Conservation (phyloP, 2,797 vertebrate genomes). For the Cyprinodon diabolis region DNA sequence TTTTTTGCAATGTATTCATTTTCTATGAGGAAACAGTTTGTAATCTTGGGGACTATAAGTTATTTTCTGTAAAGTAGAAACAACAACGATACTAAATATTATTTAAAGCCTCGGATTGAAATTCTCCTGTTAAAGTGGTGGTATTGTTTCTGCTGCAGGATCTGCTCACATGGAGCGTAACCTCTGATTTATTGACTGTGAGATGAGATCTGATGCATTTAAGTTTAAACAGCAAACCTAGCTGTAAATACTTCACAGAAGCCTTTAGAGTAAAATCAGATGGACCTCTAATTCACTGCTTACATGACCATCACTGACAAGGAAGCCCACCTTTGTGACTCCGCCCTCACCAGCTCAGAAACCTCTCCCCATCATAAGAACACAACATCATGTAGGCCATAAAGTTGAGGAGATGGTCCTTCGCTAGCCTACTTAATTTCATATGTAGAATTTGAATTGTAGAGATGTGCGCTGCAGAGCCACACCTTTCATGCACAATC, state of each 20-base stretch:
- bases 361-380: not conserved
- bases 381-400: not conserved
- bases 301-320: conserved; percentile 45
- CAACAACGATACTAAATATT: not conserved
- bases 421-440: not conserved
- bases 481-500: conserved; percentile 17
- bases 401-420: not conserved
- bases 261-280: conserved; percentile 46
- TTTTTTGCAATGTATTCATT: not conserved
- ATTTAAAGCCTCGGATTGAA: not conserved
- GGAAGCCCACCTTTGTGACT: conserved; percentile 62
- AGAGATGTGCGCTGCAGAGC: not conserved
- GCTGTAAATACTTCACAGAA: conserved; percentile 24
- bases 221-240: conserved; percentile 12
- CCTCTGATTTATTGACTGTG: conserved; percentile 46
- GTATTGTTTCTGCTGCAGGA: not conserved
- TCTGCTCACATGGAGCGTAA: conserved; percentile 9
- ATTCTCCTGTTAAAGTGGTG: not conserved
- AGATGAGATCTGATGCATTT: conserved; percentile 27
- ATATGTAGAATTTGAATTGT: not conserved
- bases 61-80: not conserved
- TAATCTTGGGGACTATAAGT: not conserved
- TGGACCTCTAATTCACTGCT: conserved; percentile 41
- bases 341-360: conserved; percentile 35
- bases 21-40: not conserved